Evolutionary conservation across 23 tunicate genomes (phyloP), one percentile per base, ranked within the genome.

Genomic region (Corella eumyota): DNA sequence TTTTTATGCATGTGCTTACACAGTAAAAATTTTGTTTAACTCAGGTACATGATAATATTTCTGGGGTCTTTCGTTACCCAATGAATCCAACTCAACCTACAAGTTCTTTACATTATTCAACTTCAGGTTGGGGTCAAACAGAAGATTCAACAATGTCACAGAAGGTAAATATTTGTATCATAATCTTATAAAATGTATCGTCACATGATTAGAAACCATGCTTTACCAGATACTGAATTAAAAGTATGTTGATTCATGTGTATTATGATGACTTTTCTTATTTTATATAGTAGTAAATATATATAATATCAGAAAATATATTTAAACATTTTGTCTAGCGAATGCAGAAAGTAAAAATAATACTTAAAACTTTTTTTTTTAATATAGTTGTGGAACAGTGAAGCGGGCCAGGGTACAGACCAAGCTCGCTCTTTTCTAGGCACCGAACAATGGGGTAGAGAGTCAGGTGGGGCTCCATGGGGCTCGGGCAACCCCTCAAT

Each of bases 391-490:
- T 75, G 82, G 82, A 58, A 58, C 4, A 75, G 29, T 4, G 60
- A 52, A 29, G n/a, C 20, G 0, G 36, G 50, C 33, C 25, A 61
- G 26, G 66, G 73, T 1, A 62, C 76, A 6, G 95, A 85, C 60
- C 69, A 80, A 60, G 65, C 74, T 4, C 50, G 85, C 32, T 77
- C 85, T 33, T 77, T 77, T 36, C 73, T 85, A 2, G 95, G 95
- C 45, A 85, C 95, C 32, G 81, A 85, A 50, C 79, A 77, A 59
- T 85, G 95, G 95, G 95, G 95, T 6, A 58, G 85, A 44, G 95
- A 85, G 51, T 85, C 95, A 0, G 95, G 95, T 20, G 95, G 95
- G 30, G 78, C 95, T 25, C 83, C 95, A 3, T 85, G 95, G 95
- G 95, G 95, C 9, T 34, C 77, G 28, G 61, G 36, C 30, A 48